A percentile compares a stretch with the other conserved stretches of the same genome.
phyloP scores from a whole-genome alignment of 2,113 vertebrate species.

The Origma solitaria region DNA sequence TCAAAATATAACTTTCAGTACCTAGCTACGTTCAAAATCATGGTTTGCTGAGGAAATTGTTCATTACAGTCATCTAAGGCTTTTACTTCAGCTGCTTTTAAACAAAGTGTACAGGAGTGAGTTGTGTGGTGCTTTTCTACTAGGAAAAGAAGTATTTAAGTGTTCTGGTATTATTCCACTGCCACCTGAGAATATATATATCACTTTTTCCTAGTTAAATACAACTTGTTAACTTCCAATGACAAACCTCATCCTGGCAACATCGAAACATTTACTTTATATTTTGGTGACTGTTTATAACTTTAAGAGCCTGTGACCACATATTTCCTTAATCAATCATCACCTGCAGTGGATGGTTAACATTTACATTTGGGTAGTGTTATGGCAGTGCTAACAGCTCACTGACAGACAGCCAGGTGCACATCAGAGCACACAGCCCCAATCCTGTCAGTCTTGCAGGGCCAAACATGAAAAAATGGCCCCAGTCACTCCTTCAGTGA shows the following conservation, averaged over 20 bases:
- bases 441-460: neutral
- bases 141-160: neutral
- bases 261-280: neutral
- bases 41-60: neutral
- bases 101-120: neutral
- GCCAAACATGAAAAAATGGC: neutral
- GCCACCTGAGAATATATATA: neutral
- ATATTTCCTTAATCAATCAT: neutral
- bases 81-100: neutral
- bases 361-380: neutral
- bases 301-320: neutral
- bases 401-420: neutral
- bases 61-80: neutral
- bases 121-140: neutral
- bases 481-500: neutral
- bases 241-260: neutral
- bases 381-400: neutral
- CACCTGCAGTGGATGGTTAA: neutral
- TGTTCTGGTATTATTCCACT: neutral
- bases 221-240: neutral
- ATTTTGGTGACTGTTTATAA: neutral
- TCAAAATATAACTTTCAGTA: neutral
- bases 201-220: neutral
- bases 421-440: neutral
- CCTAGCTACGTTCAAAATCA: neutral